A percentile compares a stretch with the other conserved stretches of the same genome.
Evolutionary conservation across 2,797 vertebrate species (phyloP).

Genomic region (Forpus xanthops): DNA sequence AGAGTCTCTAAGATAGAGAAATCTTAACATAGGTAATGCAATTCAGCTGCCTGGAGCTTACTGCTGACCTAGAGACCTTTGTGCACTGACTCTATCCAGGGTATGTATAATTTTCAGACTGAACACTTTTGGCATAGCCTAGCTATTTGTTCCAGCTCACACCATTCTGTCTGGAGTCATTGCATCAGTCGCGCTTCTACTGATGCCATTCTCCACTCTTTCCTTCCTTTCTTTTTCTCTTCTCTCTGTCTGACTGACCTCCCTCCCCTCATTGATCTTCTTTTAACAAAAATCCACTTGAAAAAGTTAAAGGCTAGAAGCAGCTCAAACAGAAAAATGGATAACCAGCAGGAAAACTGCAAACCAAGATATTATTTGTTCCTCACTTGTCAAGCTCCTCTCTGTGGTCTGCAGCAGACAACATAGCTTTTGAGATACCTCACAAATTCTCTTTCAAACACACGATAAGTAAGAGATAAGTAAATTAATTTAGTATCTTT

Average conservation of each 20-base stretch:
- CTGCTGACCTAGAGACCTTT: background rate
- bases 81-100: background rate
- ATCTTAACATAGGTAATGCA: background rate
- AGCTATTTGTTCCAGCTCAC: background rate
- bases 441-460: background rate
- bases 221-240: background rate
- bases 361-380: background rate
- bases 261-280: background rate
- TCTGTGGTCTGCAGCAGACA: background rate
- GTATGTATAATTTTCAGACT: slow-evolving; percentile 1
- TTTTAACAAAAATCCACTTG: slow-evolving; percentile 7
- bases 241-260: background rate
- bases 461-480: background rate
- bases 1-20: background rate
- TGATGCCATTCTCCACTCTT: background rate
- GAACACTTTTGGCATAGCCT: background rate
- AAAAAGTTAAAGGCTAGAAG: background rate
- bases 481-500: background rate
- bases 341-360: background rate
- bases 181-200: background rate
- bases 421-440: background rate
- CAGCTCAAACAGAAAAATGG: background rate
- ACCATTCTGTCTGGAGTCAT: background rate
- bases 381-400: background rate
- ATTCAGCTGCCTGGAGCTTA: background rate